These are phyloP conservation scores for Neotoxoptera formosana DNA, from an alignment of 1,140 invertebrate species.

Conservation along the genomic window DNA sequence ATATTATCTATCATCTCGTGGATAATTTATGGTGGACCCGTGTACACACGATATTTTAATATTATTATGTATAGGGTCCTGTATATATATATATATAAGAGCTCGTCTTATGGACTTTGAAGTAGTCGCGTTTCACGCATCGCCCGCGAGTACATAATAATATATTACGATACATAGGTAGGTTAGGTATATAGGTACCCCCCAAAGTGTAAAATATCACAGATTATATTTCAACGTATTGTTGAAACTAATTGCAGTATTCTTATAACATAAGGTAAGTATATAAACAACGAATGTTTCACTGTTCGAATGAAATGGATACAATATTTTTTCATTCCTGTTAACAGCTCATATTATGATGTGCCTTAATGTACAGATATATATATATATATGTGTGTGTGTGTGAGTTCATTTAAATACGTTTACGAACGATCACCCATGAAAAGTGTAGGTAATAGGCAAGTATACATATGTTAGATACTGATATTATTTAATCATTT, in stretches of 20 bases:
- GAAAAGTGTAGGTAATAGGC: background rate
- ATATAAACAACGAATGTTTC: background rate
- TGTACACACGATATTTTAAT: background rate
- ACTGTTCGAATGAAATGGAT: background rate
- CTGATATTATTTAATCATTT: background rate
- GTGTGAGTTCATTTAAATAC: background rate
- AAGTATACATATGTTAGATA: no score
- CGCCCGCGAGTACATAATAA: background rate
- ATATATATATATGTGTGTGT: no score
- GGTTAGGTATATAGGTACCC: no score
- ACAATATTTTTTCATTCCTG: background rate
- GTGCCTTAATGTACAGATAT: no score
- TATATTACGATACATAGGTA: background rate
- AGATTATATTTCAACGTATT: background rate
- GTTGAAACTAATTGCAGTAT: background rate
- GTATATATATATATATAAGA: background rate
- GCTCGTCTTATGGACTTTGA: background rate
- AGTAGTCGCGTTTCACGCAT: background rate
- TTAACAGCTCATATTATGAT: background rate
- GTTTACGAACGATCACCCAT: background rate
- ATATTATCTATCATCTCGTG: slow-evolving; percentile 14
- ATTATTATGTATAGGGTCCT: background rate
- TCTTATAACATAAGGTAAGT: background rate
- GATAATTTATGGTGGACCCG: background rate
- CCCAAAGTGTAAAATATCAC: background rate